Conservation (phyloP, 2,888 invertebrate species). For the Acanthoscelides obtectus region DNA sequence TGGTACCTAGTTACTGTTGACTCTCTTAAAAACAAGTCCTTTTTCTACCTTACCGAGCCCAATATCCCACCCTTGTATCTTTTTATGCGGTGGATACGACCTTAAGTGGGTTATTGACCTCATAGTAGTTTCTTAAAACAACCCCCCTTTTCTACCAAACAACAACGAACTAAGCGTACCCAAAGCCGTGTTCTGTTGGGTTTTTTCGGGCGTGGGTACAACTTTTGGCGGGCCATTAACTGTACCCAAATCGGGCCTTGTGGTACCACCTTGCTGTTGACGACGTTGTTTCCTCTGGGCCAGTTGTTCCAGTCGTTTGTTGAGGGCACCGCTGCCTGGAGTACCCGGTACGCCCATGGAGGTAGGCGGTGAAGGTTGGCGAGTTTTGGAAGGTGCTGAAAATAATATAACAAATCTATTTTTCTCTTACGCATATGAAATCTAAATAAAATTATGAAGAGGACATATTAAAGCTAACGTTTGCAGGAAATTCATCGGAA, state of each 20-base stretch:
- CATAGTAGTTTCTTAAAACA: slow-evolving; percentile 62
- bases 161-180: slow-evolving; percentile 75
- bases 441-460: too few species aligned
- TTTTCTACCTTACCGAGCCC: too few species aligned
- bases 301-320: slow-evolving; percentile 48
- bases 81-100: too few species aligned
- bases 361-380: background rate
- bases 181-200: slow-evolving; percentile 44
- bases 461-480: too few species aligned
- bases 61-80: too few species aligned
- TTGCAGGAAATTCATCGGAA: too few species aligned
- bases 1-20: too few species aligned
- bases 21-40: too few species aligned
- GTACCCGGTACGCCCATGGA: slow-evolving; percentile 57
- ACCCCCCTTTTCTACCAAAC: slow-evolving; percentile 81
- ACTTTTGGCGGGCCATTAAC: slow-evolving; percentile 23
- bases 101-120: too few species aligned
- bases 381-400: background rate
- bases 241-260: slow-evolving; percentile 59
- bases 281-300: slow-evolving; percentile 50
- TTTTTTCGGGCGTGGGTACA: slow-evolving; percentile 34
- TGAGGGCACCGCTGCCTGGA: slow-evolving; percentile 56
- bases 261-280: slow-evolving; percentile 51
- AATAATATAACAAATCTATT: too few species aligned
- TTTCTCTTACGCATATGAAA: too few species aligned